These are phyloP conservation scores for Neodiprion fabricii DNA, from an alignment of 1,140 invertebrate species.

Conservation along the genomic window DNA sequence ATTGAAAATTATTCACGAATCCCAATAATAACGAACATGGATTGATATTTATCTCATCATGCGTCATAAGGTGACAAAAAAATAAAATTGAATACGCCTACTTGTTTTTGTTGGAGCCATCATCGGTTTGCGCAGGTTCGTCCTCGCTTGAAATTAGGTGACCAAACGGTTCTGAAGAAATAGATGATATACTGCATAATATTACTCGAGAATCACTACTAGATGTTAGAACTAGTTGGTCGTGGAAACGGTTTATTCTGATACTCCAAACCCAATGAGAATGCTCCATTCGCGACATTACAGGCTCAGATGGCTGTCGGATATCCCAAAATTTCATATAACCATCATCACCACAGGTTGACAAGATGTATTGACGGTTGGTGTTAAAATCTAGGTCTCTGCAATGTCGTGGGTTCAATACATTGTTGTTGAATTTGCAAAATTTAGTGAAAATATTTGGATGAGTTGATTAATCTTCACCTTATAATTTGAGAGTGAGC, in stretches of 20 bases:
- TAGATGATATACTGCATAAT: slow-evolving; percentile 83
- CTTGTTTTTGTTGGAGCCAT: slow-evolving; percentile 53
- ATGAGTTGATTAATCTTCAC: slow-evolving; percentile 41
- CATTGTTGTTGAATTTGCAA: neutral
- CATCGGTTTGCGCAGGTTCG: slow-evolving; percentile 41
- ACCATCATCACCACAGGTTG: slow-evolving; percentile 95
- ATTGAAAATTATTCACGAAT: no score
- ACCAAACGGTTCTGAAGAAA: slow-evolving; percentile 83
- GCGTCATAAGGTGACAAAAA: no score
- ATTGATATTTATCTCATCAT: no score
- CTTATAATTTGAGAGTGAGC: slow-evolving; percentile 87
- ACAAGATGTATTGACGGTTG: slow-evolving; percentile 93
- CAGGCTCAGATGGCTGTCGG: slow-evolving; percentile 77
- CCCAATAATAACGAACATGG: no score
- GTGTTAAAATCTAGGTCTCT: slow-evolving; percentile 96
- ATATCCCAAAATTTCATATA: slow-evolving; percentile 96
- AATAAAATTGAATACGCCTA: slow-evolving; percentile 26
- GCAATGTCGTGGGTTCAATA: slow-evolving; percentile 20
- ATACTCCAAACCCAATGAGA: slow-evolving; percentile 98
- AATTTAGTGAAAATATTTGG: slow-evolving; percentile 4
- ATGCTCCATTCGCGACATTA: slow-evolving; percentile 86
- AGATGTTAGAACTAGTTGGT: slow-evolving; percentile 93
- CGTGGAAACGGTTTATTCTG: slow-evolving; percentile 94
- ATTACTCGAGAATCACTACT: slow-evolving; percentile 94
- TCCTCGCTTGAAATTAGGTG: slow-evolving; percentile 62